These are phyloP conservation scores for Leucania comma DNA, from an alignment of 2,888 invertebrate species.

Conservation along the genomic window DNA sequence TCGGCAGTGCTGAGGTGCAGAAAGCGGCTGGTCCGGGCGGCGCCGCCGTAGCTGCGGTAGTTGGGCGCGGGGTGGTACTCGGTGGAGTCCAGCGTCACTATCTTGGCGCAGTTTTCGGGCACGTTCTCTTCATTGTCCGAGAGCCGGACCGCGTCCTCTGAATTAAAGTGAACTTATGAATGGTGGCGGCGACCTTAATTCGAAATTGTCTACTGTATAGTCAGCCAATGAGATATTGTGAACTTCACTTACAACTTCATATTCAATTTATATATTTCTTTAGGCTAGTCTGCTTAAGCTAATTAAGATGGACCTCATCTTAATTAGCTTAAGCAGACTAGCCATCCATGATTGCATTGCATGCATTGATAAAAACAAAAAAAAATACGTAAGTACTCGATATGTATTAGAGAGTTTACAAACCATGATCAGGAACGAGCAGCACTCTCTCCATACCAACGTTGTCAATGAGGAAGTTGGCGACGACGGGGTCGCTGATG, in stretches of 20 bases:
- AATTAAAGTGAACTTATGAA: not conserved
- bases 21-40: conserved; percentile 87
- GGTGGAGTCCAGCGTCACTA: conserved; percentile 92
- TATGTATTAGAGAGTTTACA: conserved; percentile 21
- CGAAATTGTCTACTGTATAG: not conserved
- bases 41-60: conserved; percentile 94
- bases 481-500: conserved; percentile 94
- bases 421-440: conserved; percentile 92
- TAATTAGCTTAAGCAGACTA: too few species aligned
- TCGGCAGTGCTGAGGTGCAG: conserved; percentile 93
- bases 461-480: conserved; percentile 96
- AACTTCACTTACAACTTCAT: not conserved
- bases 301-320: too few species aligned
- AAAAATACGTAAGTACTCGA: not conserved
- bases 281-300: too few species aligned
- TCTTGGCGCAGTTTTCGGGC: conserved; percentile 92
- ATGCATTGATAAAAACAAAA: too few species aligned
- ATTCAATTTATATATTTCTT: too few species aligned
- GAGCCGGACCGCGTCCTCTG: conserved; percentile 92
- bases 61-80: conserved; percentile 94
- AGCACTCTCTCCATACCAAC: conserved; percentile 93
- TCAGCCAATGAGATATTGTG: not conserved
- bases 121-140: conserved; percentile 92
- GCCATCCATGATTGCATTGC: too few species aligned
- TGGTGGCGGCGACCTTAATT: not conserved